Evolutionary conservation across 2,113 vertebrate genomes (phyloP).

Genomic region (Himantopus leucocephalus): DNA sequence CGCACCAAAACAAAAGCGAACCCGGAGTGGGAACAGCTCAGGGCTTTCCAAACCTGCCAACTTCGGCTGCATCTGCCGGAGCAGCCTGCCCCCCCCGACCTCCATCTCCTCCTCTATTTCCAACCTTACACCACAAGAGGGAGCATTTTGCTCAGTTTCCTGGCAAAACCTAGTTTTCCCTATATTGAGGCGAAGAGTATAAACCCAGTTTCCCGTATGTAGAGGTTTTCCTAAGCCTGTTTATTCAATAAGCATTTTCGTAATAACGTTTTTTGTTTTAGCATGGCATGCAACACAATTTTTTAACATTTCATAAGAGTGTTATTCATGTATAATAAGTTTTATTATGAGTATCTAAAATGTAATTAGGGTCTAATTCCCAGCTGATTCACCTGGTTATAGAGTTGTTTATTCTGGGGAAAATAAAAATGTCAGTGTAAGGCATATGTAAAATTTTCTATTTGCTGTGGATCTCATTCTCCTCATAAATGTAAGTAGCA

Average conservation of each 20-base stretch:
- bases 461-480: not conserved
- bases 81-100: fast-evolving
- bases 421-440: not conserved
- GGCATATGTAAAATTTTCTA: not conserved
- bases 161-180: not conserved
- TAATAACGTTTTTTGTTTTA: not conserved
- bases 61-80: not conserved
- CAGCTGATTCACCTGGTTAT: not conserved
- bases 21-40: not conserved
- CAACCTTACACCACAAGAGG: not conserved
- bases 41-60: not conserved
- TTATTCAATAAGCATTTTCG: not conserved
- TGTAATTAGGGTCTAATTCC: not conserved
- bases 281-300: not conserved
- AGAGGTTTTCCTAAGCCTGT: not conserved
- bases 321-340: not conserved
- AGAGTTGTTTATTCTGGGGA: not conserved
- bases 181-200: fast-evolving
- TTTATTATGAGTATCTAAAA: not conserved
- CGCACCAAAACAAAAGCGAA: not conserved
- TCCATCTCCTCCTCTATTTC: not conserved
- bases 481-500: not conserved
- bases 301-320: not conserved
- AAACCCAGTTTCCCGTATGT: not conserved
- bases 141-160: not conserved